Evolutionary conservation across 2,797 vertebrate genomes (phyloP), one percentile per base, ranked within the genome.

Genomic region (Aphelocoma californica): DNA sequence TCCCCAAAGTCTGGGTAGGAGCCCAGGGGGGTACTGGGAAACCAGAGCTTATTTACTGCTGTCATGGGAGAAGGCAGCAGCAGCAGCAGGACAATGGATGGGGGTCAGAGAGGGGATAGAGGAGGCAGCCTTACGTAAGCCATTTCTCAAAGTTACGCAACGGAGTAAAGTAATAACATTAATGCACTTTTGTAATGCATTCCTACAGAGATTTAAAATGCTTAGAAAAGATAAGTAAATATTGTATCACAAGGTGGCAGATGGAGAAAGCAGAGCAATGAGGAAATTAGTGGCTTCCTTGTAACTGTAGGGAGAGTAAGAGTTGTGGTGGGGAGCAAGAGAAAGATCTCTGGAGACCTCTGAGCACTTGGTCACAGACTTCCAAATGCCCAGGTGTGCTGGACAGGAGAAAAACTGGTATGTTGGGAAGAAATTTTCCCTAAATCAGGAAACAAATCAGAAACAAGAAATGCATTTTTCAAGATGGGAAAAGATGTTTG

Each of bases 141-240:
- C 78, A 66, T 88, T 42, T 91, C 90, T 78, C 85, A 48, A 80
- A 95, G 70, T 96, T 97, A 88, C 80, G 80, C 89, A 95, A 79
- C 0, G 0, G 57, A 86, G 80, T 95, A 93, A 44, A 97, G 94
- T 83, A 92, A 81, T 90, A 92, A 87, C 60, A 83, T 50, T 91
- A 93, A 95, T 91, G 92, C 78, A 85, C 50, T 93, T 93, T 24
- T 73, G 72, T 65, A 95, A 85, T 86, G 86, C 92, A 89, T 95
- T 95, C 92, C 88, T 93, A 48, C 2, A 4, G 83, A 88, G 83
- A 96, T 95, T 95, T 92, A 87, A 86, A 93, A 85, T 88, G 92
- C 81, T 95, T 93, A 88, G 81, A 88, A 93, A 87, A 92, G 54
- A 65, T 78, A 84, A 92, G 78, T 75, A 93, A 96, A 92, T 90